Evolutionary conservation across 2,797 vertebrate genomes (phyloP).

Genomic region (Labeo calbasu): DNA sequence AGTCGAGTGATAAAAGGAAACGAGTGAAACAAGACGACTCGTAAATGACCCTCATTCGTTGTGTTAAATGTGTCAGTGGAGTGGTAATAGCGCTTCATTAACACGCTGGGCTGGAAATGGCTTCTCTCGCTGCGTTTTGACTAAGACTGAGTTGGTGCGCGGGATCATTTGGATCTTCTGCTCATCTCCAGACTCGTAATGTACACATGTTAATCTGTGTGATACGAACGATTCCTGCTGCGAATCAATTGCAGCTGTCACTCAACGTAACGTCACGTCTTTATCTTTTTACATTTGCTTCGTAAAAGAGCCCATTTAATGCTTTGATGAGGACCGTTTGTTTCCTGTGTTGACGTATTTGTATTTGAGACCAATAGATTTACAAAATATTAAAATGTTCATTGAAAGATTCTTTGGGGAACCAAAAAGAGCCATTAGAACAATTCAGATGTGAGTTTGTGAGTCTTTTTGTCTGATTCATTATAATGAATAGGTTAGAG

Average conservation of each 20-base stretch:
- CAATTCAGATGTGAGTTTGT: too few species aligned
- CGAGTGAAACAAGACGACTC: conserved; percentile 41
- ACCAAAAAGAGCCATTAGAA: too few species aligned
- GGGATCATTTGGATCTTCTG: conserved; percentile 47
- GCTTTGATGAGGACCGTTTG: neutral
- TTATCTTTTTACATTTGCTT: neutral
- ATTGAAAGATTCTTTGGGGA: neutral
- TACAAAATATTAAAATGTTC: neutral
- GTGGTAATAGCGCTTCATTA: conserved; percentile 42
- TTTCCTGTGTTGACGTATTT: too few species aligned
- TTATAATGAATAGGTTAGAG: too few species aligned
- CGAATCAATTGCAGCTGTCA: conserved; percentile 36
- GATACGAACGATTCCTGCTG: conserved; percentile 17
- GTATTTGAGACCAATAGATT: too few species aligned
- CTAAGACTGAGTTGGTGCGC: conserved; percentile 37
- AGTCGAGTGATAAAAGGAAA: conserved; percentile 38
- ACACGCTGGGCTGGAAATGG: conserved; percentile 18
- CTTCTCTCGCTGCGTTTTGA: conserved; percentile 32
- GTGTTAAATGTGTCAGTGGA: conserved; percentile 41
- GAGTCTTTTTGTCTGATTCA: too few species aligned
- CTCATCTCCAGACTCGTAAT: conserved; percentile 31
- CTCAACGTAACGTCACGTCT: neutral
- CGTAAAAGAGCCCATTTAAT: neutral
- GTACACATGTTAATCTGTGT: conserved; percentile 28
- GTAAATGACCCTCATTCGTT: conserved; percentile 46